Conservation (phyloP, 2,113 vertebrate genomes). For the Hoplias malabaricus region DNA sequence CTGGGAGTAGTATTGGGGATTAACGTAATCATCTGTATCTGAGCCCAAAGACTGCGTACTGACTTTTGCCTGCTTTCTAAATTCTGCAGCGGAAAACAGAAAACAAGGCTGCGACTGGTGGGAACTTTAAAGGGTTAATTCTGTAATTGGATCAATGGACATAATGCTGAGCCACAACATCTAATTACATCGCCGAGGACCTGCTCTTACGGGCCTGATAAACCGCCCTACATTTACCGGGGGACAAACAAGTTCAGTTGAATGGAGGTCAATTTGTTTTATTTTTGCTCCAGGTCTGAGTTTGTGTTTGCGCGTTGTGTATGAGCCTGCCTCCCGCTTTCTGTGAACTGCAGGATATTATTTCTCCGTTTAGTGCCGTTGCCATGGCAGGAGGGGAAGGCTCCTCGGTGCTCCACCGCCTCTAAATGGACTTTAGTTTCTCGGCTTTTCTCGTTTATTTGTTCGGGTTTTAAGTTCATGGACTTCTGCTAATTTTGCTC, state of each 20-base stretch:
- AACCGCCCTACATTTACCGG: neutral
- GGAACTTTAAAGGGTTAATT: conserved; percentile 63
- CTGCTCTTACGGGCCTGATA: conserved; percentile 23
- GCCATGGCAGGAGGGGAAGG: conserved; percentile 43
- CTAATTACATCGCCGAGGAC: conserved; percentile 61
- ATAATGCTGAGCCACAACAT: conserved; percentile 64
- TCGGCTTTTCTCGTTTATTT: neutral
- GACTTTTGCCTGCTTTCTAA: neutral
- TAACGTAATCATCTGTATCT: neutral
- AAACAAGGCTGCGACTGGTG: neutral
- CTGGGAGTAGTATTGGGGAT: neutral
- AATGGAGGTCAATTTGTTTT: neutral
- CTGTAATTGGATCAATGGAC: conserved; percentile 77
- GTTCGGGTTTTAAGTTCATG: neutral
- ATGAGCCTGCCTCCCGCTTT: neutral
- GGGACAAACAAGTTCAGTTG: too few relatives aligned
- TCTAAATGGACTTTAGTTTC: neutral
- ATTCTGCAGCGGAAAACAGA: neutral
- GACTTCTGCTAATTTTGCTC: neutral
- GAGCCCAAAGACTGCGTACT: too few relatives aligned
- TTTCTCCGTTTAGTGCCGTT: conserved; percentile 42
- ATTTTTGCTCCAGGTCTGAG: neutral
- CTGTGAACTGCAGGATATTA: conserved; percentile 20
- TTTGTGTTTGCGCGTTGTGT: neutral
- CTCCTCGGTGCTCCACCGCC: neutral